Evolutionary conservation across 2,888 invertebrate species (phyloP), one percentile per base, ranked within the genome.

Genomic region (Cheilosia vernalis): DNA sequence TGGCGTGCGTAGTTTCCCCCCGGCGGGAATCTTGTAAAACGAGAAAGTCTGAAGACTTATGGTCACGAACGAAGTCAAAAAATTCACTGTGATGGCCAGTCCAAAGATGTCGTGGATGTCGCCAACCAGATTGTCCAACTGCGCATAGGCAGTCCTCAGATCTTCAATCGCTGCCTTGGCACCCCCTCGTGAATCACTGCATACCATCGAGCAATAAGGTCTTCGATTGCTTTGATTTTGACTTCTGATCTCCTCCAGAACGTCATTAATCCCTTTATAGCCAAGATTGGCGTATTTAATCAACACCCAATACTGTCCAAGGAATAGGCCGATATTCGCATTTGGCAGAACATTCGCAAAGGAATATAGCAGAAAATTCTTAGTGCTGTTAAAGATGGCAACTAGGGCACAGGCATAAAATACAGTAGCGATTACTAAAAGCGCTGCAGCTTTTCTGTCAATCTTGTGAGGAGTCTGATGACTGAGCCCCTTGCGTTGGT

Each of bases 261-360:
- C 53, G 19, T 61, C n/a, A 21, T 88, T 88, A 2, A 88, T 42
- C 6, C 60, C 73, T 2, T 70, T 51, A 2, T 78, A 70, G 44
- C 87, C 87, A 69, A 73, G 24, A 0, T 66, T 55, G 5, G 87
- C 79, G 9, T 81, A 49, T 72, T 63, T 85, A 24, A 24, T 24
- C 24, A 24, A 2, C 24, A 24, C 24, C 24, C 24, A 24, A 24
- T 24, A 24, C 24, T 24, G 24, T 24, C 24, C 24, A 24, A 24
- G 24, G 24, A 24, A 24, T 24, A 24, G 24, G 24, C 3, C 24
- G 24, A 24, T 24, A 24, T 24, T 24, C 24, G 24, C 24, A 24
- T 24, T 24, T 24, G 24, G 24, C 24, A 3, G 3, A 24, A 24
- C 3, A 24, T 2, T 2, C 24, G 24, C 2, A 3, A 24, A 1